phyloP scores from a whole-genome alignment of 2,113 vertebrate species.

The Myrmecophaga tridactyla region DNA sequence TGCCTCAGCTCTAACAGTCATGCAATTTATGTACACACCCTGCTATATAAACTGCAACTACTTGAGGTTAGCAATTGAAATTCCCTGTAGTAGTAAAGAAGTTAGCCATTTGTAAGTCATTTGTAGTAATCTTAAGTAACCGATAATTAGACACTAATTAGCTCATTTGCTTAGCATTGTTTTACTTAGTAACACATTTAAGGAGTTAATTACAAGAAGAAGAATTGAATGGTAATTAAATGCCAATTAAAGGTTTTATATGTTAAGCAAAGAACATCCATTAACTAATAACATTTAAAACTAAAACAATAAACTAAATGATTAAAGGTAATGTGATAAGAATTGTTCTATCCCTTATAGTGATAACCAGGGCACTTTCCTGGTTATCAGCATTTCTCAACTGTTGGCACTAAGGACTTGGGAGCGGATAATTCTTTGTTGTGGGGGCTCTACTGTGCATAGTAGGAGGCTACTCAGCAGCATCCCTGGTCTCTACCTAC shows the following conservation, averaged over 20 bases:
- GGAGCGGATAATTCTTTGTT: neutral
- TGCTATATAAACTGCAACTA: conserved; percentile 60
- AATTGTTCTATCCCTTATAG: conserved; percentile 11
- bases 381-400: conserved; percentile 2
- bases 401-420: neutral
- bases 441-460: neutral
- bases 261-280: conserved; percentile 57
- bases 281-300: conserved; percentile 62
- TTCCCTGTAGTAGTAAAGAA: conserved; percentile 58
- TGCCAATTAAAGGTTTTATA: conserved; percentile 65
- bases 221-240: conserved; percentile 71
- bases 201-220: conserved; percentile 76
- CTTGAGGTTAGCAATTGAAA: conserved; percentile 59
- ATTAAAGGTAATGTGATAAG: conserved; percentile 54
- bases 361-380: neutral
- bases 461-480: neutral
- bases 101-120: conserved; percentile 69
- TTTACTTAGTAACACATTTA: conserved; percentile 65
- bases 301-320: conserved; percentile 38
- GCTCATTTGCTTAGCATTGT: conserved; percentile 69
- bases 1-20: neutral
- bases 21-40: conserved; percentile 30
- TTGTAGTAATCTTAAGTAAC: conserved; percentile 74
- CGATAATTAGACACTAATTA: conserved; percentile 72
- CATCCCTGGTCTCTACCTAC: neutral